A percentile compares a stretch with the other conserved stretches of the same genome.
phyloP scores from a whole-genome alignment of 1,140 invertebrate species.

The Drosophila sechellia region DNA sequence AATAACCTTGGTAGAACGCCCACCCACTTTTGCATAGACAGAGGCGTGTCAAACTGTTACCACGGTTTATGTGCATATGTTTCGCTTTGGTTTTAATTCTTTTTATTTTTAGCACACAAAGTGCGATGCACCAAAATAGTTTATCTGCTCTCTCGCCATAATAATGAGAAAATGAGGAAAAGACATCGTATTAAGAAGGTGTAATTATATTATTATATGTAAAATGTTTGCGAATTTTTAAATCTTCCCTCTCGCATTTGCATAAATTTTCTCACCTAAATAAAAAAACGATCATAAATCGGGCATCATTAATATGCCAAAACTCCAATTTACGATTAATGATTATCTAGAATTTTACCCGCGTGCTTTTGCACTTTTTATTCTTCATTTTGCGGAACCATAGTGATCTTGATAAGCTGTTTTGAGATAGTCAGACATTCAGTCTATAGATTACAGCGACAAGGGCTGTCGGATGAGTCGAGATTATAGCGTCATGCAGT shows the following conservation, averaged over 20 bases:
- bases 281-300: slow-evolving; percentile 18
- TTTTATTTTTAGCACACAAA: slow-evolving; percentile 52
- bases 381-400: slow-evolving; percentile 24
- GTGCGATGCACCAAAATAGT: slow-evolving; percentile 43
- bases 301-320: too few species aligned
- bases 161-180: slow-evolving; percentile 11
- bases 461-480: slow-evolving; percentile 13
- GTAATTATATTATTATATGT: background rate
- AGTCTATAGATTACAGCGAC: slow-evolving; percentile 38
- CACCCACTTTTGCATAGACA: slow-evolving; percentile 1
- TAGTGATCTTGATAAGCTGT: slow-evolving; percentile 25
- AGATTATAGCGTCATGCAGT: slow-evolving; percentile 29
- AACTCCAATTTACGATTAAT: too few species aligned
- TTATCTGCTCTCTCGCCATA: slow-evolving; percentile 13
- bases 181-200: background rate
- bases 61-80: background rate
- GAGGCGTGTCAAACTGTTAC: slow-evolving; percentile 30
- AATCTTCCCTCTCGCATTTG: slow-evolving; percentile 6
- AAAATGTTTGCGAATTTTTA: background rate
- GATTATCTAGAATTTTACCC: background rate
- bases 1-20: slow-evolving; percentile 42
- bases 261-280: slow-evolving; percentile 14
- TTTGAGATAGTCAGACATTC: slow-evolving; percentile 38
- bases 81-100: slow-evolving; percentile 35
- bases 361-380: slow-evolving; percentile 26